Base-by-base conservation (phyloP, 2,888 invertebrate genomes). In the Opisthograptis luteolata region DNA sequence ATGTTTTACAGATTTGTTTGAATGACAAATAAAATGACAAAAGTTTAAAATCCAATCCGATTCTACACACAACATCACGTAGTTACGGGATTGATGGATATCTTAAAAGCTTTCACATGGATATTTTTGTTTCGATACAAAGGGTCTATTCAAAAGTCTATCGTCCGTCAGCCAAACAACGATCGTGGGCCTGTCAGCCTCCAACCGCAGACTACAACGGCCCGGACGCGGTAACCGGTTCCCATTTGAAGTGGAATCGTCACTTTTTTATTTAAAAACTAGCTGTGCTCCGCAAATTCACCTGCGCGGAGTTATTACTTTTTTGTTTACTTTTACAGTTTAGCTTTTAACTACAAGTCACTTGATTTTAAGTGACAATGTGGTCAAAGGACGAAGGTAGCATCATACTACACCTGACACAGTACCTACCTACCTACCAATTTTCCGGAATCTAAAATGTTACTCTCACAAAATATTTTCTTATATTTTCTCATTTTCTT, bases 131-230 rank as follows among this genome's bases (percentile, higher is more conserved):
- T 66, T 47, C 49, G 62, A 75, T 81, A 79, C 79, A 82, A 84
- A 79, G 73, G 70, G 62, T 71, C 65, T 71, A 76, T 78, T 80
- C 73, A 75, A 81, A 81, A 81, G 73, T 82, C 74, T 77, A 82
- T 83, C 78, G 77, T 68, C 62, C 70, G 70, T 75, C 73, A 71
- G 68, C 73, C 77, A 78, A 73, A 70, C 79, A 77, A 78, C 73
- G 73, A 81, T 79, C 80, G 75, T 76, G 80, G 70, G 64, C 71
- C 80, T 82, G 84, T 85, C 87, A 83, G 79, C 63, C 67, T 68
- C 64, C 68, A 70, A 84, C 87, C 87, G 73, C 87, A 85, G 71
- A 75, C 74, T 80, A 74, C 78, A 77, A 67, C 73, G 75, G 69
- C 77, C 73, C 64, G 72, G 62, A 65, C 63, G 64, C 64, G 60